phyloP scores from a whole-genome alignment of 2,888 invertebrate genomes.

The Cactoblastis cactorum region DNA sequence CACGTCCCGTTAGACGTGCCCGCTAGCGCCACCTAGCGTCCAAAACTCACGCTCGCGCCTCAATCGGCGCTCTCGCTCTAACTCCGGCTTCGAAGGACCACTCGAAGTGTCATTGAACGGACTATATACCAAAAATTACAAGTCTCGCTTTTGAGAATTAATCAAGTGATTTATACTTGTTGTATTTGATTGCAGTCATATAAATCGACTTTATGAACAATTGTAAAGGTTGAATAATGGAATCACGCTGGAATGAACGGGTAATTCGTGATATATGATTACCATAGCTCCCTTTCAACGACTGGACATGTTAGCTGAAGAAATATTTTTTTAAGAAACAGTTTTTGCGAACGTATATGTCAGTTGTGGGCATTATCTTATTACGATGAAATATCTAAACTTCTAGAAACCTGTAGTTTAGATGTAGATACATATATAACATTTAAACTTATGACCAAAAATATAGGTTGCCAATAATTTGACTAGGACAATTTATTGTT shows the following conservation, averaged over 20 bases:
- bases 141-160: neutral
- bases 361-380: neutral
- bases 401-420: neutral
- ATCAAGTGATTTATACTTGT: neutral
- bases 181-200: neutral
- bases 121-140: conserved; percentile 11
- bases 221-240: neutral
- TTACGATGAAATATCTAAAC: neutral
- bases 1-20: conserved; percentile 24
- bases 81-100: conserved; percentile 19
- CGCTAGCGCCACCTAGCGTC: conserved; percentile 63
- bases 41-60: conserved; percentile 61
- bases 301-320: neutral
- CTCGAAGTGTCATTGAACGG: neutral
- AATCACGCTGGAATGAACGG: neutral
- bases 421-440: neutral
- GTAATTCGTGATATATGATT: neutral
- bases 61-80: conserved; percentile 55
- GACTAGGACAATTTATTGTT: neutral
- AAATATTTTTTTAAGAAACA: neutral
- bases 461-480: neutral
- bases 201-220: neutral
- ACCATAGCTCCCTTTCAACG: neutral
- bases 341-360: neutral
- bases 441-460: neutral